Evolutionary conservation across 2,113 vertebrate species (phyloP).

Genomic region (Patagioenas fasciata): DNA sequence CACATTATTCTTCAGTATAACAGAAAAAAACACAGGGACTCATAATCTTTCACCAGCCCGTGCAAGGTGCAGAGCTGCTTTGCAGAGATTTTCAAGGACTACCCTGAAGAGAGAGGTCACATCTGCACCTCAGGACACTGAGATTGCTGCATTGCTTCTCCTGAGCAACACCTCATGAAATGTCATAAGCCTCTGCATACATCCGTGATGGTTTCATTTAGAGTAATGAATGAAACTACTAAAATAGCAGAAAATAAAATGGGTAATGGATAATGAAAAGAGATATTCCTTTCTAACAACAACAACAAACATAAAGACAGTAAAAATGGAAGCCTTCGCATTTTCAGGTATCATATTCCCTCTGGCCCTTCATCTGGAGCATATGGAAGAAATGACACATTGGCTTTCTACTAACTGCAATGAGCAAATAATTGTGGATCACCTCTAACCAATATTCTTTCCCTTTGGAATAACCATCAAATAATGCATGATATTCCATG

Average conservation of each 20-base stretch:
- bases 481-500: background rate
- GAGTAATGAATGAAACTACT: background rate
- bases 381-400: background rate
- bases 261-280: background rate
- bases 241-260: background rate
- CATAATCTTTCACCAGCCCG: rapidly evolving
- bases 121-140: background rate
- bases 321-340: background rate
- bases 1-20: background rate
- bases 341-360: background rate
- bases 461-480: background rate
- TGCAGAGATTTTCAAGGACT: background rate
- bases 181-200: background rate
- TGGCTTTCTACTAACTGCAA: background rate
- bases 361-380: background rate
- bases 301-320: background rate
- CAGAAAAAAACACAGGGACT: background rate
- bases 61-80: background rate
- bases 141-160: background rate
- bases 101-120: background rate
- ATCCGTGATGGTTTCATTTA: background rate
- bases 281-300: background rate
- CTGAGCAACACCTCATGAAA: background rate
- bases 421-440: background rate
- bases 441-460: background rate